Evolutionary conservation across 2,888 invertebrate genomes (phyloP).

Genomic region (Drosophila incognita): DNA sequence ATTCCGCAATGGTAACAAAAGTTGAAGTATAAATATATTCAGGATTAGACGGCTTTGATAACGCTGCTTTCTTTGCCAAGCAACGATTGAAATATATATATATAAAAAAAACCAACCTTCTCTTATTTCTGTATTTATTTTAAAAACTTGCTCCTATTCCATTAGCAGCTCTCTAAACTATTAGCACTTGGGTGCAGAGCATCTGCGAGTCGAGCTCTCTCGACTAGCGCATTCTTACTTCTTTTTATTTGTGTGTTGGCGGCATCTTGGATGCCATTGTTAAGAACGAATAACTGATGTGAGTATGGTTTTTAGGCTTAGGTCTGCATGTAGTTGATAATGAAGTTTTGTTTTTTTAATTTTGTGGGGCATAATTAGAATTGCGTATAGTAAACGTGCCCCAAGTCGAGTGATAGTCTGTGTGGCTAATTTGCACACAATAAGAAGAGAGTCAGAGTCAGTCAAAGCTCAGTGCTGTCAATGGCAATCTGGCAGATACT

Average conservation of each 20-base stretch:
- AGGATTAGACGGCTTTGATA: background rate
- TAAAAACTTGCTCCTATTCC: background rate
- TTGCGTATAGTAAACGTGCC: slow-evolving; percentile 7
- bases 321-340: slow-evolving; percentile 66
- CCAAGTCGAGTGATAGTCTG: slow-evolving; percentile 13
- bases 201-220: background rate
- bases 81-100: background rate
- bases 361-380: slow-evolving; percentile 73
- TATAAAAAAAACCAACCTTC: background rate
- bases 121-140: background rate
- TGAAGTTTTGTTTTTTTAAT: slow-evolving; percentile 62
- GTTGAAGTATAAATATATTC: background rate
- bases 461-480: slow-evolving; percentile 24
- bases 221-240: slow-evolving; percentile 17
- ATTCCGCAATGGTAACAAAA: background rate
- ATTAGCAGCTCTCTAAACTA: background rate
- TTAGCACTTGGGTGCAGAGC: background rate
- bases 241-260: slow-evolving; percentile 31
- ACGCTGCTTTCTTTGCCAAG: background rate
- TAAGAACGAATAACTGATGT: slow-evolving; percentile 19
- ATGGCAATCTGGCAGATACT: slow-evolving; percentile 48
- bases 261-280: slow-evolving; percentile 70
- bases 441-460: slow-evolving; percentile 54
- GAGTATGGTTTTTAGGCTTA: slow-evolving; percentile 66
- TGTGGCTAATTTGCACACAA: slow-evolving; percentile 64